Evolutionary conservation across 1,140 invertebrate genomes (phyloP), one percentile per base, ranked within the genome.

Genomic region (Diabrotica undecimpunctata): DNA sequence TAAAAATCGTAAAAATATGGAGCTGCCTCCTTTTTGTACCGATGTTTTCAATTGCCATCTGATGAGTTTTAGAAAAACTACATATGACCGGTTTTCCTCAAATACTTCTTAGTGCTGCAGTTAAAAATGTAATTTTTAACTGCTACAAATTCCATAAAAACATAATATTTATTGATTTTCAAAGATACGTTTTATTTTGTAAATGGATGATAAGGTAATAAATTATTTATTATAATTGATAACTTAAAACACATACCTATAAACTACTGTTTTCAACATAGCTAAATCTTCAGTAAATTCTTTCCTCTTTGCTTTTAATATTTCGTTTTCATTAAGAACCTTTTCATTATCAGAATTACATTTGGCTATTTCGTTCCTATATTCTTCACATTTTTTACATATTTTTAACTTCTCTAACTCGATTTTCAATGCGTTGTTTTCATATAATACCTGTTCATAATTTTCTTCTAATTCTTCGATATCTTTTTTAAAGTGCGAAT

Each of bases 251-350:
- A 56, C 41, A 58, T 70, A 84, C 83, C 83, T 81, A 71, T 85
- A 88, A 63, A 90, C 83, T 0, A 90, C 80, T 51, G 83, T 87
- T 76, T 90, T 90, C 5, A 89, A 72, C 78, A 90, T 84, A 13
- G 79, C 75, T 50, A 88, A 76, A 73, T 90, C 88, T 70, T 86
- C 82, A 25, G 75, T 75, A 6, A 85, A 72, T 41, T 84, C 81
- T 56, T 75, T 69, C 72, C 86, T 88, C 50, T 83, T 79, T 5
- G 73, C 73, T 36, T 80, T 79, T 38, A 82, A 69, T 36, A 66
- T 73, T 54, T 77, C 69, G 35, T 83, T 73, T 11, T 82, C 81
- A n/a, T 78, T 62, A 12, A 78, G 80, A 66, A 77, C 74, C 64
- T 78, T 79, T 46, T 79, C 80, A 46, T 46, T 46, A 8, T 46